Percentiles rank a stretch among this genome's conserved stretches.
Conservation (phyloP, 2,113 vertebrate genomes). For the Crotalus tigris region DNA sequence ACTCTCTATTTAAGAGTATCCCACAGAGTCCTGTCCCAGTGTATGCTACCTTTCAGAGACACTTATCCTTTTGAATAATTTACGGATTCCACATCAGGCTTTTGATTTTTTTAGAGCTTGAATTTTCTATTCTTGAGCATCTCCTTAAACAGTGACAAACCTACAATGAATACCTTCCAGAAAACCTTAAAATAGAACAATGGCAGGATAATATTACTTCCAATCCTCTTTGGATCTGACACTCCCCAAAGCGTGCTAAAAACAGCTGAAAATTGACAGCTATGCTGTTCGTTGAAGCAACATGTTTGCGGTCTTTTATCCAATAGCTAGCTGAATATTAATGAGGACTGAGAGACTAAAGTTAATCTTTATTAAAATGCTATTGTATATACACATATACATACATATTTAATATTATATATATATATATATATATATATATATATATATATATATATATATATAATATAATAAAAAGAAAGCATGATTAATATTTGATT, state of each 20-base stretch:
- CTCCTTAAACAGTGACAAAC: constrained; percentile 53
- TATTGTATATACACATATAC: not conserved
- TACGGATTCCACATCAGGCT: constrained; percentile 42
- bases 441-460: too few species aligned
- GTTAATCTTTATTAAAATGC: not conserved
- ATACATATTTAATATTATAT: not conserved
- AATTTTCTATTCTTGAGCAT: constrained; percentile 37
- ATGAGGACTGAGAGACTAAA: not conserved
- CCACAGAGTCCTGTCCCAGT: not conserved
- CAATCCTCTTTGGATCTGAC: not conserved
- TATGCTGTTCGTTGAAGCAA: not conserved
- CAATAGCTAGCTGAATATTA: not conserved
- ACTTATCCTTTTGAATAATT: not conserved
- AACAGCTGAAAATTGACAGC: constrained; percentile 44
- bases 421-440: too few species aligned
- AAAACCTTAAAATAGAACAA: constrained; percentile 51
- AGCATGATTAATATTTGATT: not conserved
- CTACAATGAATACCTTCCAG: constrained; percentile 56
- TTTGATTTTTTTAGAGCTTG: constrained; percentile 50
- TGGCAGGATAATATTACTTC: constrained; percentile 54
- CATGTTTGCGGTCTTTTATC: constrained; percentile 8
- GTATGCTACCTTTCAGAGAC: not conserved
- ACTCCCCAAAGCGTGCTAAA: constrained; percentile 5
- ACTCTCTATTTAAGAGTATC: not conserved
- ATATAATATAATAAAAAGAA: not conserved